Evolutionary conservation across 23 tunicate genomes (phyloP).

Genomic region (Phallusia fumigata): DNA sequence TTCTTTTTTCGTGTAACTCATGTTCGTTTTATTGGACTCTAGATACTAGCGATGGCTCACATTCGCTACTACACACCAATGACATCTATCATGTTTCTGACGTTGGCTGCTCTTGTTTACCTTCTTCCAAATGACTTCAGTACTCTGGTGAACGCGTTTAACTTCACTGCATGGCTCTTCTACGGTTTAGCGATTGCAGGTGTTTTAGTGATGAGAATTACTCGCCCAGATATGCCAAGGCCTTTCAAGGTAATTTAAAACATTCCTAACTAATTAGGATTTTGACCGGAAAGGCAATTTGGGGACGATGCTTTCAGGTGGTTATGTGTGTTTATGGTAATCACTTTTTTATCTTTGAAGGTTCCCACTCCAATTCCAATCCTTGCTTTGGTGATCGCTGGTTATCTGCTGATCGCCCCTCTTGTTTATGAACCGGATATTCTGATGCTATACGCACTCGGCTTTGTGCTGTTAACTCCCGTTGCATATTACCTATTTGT

Average conservation of each 20-base stretch:
- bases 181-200: not conserved
- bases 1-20: no score
- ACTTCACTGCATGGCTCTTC: conserved; percentile 5
- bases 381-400: not conserved
- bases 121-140: not conserved
- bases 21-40: no score
- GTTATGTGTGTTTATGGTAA: no score
- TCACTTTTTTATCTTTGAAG: no score
- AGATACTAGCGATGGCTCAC: conserved; percentile 19
- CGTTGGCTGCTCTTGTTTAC: not conserved
- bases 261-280: no score
- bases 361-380: conserved; percentile 1
- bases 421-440: conserved; percentile 5
- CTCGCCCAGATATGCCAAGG: not conserved
- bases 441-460: not conserved
- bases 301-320: no score
- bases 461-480: not conserved
- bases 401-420: not conserved
- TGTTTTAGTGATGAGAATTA: conserved; percentile 5
- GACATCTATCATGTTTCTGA: not conserved
- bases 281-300: no score
- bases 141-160: conserved; percentile 13
- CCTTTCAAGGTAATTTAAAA: conserved; percentile 29
- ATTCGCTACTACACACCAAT: not conserved
- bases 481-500: not conserved